A percentile compares a stretch with the other conserved stretches of the same genome.
phyloP scores from a whole-genome alignment of 2,888 invertebrate genomes.

The Helobdella robusta region DNA sequence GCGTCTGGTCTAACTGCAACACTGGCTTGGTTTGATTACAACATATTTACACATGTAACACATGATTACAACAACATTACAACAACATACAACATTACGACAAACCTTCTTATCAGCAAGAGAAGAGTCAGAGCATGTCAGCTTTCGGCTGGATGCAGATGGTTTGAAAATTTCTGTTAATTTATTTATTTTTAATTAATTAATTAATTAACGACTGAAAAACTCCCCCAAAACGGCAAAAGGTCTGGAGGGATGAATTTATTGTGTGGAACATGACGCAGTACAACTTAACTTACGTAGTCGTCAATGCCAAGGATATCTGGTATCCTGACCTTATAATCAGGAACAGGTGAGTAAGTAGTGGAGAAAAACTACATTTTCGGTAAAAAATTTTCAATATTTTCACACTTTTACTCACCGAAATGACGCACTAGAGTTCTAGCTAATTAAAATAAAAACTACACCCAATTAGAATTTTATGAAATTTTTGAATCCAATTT shows the following conservation, averaged over 20 bases:
- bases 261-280: conserved; percentile 5
- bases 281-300: conserved; percentile 21
- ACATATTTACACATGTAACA: no score
- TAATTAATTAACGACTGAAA: background rate
- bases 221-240: background rate
- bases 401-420: no score
- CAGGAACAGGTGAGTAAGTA: conserved; percentile 16
- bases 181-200: background rate
- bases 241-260: conserved; percentile 22
- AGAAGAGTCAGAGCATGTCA: conserved; percentile 12
- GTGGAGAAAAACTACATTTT: background rate
- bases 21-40: no score
- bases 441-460: no score
- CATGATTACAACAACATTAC: no score
- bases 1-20: no score
- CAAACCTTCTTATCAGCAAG: conserved; percentile 22
- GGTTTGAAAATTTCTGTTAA: background rate
- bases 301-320: conserved; percentile 18
- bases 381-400: background rate
- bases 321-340: conserved; percentile 26
- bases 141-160: conserved; percentile 25
- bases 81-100: no score
- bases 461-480: background rate
- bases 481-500: background rate
- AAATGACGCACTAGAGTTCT: no score